Base-by-base conservation (phyloP, 1,140 invertebrate genomes). In the Radopholus similis region DNA sequence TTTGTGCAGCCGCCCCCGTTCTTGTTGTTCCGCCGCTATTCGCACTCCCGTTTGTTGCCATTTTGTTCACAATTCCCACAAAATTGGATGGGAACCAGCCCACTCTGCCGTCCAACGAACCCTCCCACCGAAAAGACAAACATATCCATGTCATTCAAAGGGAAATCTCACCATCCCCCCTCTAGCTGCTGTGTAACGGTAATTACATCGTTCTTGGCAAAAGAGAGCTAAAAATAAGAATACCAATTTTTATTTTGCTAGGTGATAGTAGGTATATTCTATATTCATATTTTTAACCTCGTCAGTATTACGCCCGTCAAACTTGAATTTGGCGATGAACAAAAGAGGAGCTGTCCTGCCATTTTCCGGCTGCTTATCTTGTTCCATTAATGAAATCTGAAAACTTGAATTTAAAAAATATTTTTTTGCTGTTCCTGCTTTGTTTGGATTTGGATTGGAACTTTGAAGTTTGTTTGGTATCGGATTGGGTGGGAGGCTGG, bases 51-150 rank as follows among this genome's bases (percentile, higher is more conserved):
- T 21, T 49, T 47, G 23, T 2, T 62, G 18, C 35, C 11, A 26
- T 21, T 15, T 0, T 67, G 34, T 77, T 73, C 18, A 82, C 54
- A 40, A 80, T 58, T 78, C 90, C 90, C 21, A 95, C 92, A 87
- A 95, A 97, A 85, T 96, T 95, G 73, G 91, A 92, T 67, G 95
- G 95, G 86, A 97, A 97, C 95, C 95, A 97, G 73, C 93, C 94
- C 69, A 93, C 95, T 83, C 91, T 90, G 56, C 92, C 93, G 70
- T 90, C 88, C 21, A 95, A 85, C 2, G 93, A 96, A 15, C 93
- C 95, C 85, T 97, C 94, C 91, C 91, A 97, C 94, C 94, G 97
- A 88, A 42, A 60, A 60, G 32, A 47, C 18, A 47, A 47, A 47
- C 18, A 47, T 21, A 59, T 18, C n/a, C 8, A n/a, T 30, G 32